These are phyloP conservation scores for Ciconia nigra DNA, from an alignment of 2,797 vertebrate species.

Conservation along the genomic window DNA sequence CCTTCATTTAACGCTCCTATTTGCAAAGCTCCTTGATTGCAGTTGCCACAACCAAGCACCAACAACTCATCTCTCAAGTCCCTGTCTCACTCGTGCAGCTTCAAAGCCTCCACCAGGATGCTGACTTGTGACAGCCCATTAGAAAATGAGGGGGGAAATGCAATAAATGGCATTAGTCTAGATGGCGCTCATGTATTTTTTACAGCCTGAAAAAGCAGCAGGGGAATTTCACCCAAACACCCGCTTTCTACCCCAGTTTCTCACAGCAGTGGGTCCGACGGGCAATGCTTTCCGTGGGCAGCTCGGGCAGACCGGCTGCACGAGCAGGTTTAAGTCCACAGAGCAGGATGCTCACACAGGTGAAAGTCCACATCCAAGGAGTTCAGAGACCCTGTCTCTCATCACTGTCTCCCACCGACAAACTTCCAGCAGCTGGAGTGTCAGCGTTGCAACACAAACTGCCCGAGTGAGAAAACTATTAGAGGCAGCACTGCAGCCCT, in stretches of 20 bases:
- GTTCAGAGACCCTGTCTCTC: neutral
- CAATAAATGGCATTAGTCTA: neutral
- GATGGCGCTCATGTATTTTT: neutral
- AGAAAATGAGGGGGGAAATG: neutral
- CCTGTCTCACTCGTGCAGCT: rapidly evolving
- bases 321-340: neutral
- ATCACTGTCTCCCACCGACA: neutral
- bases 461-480: neutral
- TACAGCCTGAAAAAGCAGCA: neutral
- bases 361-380: rapidly evolving
- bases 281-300: rapidly evolving
- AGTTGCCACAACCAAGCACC: neutral
- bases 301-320: neutral
- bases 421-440: neutral
- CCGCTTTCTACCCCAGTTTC: rapidly evolving
- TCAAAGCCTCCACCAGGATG: rapidly evolving
- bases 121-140: rapidly evolving
- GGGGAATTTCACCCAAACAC: neutral
- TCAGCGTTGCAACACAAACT: neutral
- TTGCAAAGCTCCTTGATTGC: neutral
- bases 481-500: neutral
- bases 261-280: rapidly evolving
- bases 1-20: neutral
- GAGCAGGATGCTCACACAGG: neutral
- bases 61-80: neutral